phyloP scores from a whole-genome alignment of 1,140 invertebrate species.

The Spodoptera litura region DNA sequence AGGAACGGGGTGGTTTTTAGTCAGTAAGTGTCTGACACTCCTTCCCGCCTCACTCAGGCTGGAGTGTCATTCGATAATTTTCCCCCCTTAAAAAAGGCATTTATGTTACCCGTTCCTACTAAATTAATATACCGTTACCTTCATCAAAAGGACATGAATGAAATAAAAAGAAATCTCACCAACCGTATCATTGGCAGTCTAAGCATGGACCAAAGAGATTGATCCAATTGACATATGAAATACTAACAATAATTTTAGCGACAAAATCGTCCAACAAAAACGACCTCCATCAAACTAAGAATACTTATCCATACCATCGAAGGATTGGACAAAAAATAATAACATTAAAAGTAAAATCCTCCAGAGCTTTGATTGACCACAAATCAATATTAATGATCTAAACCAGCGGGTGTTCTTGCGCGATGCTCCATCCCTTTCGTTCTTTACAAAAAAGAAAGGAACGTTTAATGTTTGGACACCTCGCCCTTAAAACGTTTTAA shows the following conservation, averaged over 20 bases:
- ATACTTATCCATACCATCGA: constrained; percentile 67
- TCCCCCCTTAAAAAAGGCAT: no score
- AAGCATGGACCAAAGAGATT: constrained; percentile 1
- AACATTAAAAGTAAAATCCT: constrained; percentile 85
- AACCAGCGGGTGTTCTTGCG: constrained; percentile 79
- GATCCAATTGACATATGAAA: constrained; percentile 34
- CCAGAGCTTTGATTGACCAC: constrained; percentile 84
- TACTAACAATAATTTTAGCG: constrained; percentile 33
- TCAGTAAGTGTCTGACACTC: no score
- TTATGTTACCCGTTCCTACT: no score
- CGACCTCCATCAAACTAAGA: constrained; percentile 47
- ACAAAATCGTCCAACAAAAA: constrained; percentile 38
- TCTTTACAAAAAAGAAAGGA: constrained; percentile 55
- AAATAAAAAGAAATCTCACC: no score
- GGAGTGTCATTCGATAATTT: no score
- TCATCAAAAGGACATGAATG: no score
- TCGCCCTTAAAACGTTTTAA: constrained; percentile 85
- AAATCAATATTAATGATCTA: constrained; percentile 86
- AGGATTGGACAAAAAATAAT: constrained; percentile 75
- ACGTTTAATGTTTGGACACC: constrained; percentile 80
- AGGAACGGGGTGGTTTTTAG: no score
- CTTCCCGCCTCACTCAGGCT: no score
- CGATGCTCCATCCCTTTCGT: constrained; percentile 61
- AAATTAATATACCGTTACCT: no score
- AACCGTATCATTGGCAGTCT: neutral